Evolutionary conservation across 2,888 invertebrate species (phyloP).

Genomic region (Ypsolopha scabrella): DNA sequence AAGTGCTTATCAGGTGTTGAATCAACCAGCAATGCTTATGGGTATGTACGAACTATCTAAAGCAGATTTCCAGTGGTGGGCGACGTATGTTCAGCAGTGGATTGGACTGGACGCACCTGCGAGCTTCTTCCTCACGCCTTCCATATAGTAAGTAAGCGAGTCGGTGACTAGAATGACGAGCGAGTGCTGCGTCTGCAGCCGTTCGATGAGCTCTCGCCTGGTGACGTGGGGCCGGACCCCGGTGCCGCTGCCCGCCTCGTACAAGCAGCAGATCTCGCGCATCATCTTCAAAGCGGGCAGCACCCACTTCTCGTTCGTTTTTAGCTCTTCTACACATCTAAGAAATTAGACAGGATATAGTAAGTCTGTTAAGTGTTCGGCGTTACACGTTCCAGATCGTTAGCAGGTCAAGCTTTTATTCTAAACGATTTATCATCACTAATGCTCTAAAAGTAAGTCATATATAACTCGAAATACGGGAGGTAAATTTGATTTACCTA

Average conservation of each 20-base stretch:
- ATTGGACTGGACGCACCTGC: constrained; percentile 23
- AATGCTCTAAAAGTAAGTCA: no score
- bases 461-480: no score
- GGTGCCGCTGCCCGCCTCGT: constrained; percentile 81
- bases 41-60: no score
- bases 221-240: constrained; percentile 61
- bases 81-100: no score
- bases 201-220: constrained; percentile 84
- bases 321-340: constrained; percentile 92
- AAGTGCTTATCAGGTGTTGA: no score
- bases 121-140: constrained; percentile 76
- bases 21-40: no score
- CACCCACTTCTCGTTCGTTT: constrained; percentile 90
- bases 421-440: no score
- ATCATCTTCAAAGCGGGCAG: constrained; percentile 95
- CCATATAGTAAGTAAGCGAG: constrained; percentile 92
- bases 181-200: constrained; percentile 91
- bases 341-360: background rate
- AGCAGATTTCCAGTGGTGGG: no score
- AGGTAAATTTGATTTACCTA: no score
- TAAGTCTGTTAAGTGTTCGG: no score
- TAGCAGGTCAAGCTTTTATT: no score
- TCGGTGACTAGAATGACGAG: constrained; percentile 94
- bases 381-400: background rate
- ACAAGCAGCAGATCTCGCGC: constrained; percentile 93